Evolutionary conservation across 1,140 invertebrate species (phyloP).

Genomic region (Calliopsis andreniformis): DNA sequence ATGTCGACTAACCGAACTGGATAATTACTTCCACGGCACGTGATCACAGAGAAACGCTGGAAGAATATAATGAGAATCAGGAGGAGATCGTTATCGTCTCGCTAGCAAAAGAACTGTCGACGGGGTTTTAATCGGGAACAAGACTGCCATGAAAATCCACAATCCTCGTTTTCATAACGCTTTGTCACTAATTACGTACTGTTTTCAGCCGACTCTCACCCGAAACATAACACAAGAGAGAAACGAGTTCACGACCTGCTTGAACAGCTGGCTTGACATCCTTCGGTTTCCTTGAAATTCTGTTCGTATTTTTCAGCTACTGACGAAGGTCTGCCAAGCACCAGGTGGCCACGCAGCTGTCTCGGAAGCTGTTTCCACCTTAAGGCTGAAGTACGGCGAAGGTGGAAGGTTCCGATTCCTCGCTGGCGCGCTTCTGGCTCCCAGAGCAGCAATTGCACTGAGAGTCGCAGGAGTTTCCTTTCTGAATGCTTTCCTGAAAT

Average conservation of each 20-base stretch:
- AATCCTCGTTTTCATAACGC: not conserved
- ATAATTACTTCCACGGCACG: constrained; percentile 57
- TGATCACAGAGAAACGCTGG: constrained; percentile 33
- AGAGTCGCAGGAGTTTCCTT: constrained; percentile 92
- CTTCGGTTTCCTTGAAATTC: not conserved
- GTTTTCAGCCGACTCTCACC: not conserved
- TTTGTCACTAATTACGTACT: not conserved
- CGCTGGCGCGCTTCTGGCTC: constrained; percentile 90
- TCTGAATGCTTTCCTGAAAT: constrained; percentile 91
- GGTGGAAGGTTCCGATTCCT: constrained; percentile 95
- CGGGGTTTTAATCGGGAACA: not conserved
- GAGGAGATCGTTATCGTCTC: constrained; percentile 19
- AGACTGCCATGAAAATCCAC: not conserved
- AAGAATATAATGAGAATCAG: constrained; percentile 34
- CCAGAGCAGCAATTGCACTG: constrained; percentile 87
- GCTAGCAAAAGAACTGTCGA: not conserved
- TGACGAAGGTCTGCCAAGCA: constrained; percentile 89
- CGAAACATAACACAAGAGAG: not conserved
- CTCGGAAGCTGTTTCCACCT: constrained; percentile 93
- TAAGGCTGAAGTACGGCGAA: constrained; percentile 94
- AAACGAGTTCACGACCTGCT: too few relatives aligned
- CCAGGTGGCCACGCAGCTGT: constrained; percentile 90
- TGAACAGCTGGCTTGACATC: not conserved
- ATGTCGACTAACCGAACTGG: constrained; percentile 37
- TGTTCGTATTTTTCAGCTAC: constrained; percentile 82